phyloP scores from a whole-genome alignment of 2,797 vertebrate genomes.

The Avahi laniger region DNA sequence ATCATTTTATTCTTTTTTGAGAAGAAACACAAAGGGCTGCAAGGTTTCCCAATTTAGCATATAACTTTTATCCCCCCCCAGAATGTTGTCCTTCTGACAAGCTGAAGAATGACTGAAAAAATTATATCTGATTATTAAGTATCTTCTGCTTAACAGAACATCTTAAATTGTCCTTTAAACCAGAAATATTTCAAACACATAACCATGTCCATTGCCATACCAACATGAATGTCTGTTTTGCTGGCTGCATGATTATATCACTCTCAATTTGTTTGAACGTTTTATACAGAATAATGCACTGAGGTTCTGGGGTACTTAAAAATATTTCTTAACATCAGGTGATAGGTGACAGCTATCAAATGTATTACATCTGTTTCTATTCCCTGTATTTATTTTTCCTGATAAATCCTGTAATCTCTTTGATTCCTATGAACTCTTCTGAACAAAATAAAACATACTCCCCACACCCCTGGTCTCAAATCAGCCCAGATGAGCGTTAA shows the following conservation, averaged over 20 bases:
- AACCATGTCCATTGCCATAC: background rate
- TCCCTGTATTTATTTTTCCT: background rate
- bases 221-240: background rate
- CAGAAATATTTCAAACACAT: constrained; percentile 24
- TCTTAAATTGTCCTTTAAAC: background rate
- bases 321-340: background rate
- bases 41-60: background rate
- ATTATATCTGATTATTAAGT: background rate
- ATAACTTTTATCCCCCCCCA: background rate
- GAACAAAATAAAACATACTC: constrained; percentile 31
- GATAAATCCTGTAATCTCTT: background rate
- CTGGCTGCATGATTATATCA: background rate
- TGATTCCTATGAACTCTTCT: background rate
- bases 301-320: background rate
- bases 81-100: background rate
- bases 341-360: constrained; percentile 73
- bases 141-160: background rate
- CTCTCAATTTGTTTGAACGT: background rate
- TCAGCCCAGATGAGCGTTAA: background rate
- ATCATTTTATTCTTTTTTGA: background rate
- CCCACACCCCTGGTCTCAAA: background rate
- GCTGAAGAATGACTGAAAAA: background rate
- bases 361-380: background rate
- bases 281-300: background rate
- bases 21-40: background rate